Evolutionary conservation across 1,140 invertebrate genomes (phyloP).

Genomic region (Diabrotica virgifera): DNA sequence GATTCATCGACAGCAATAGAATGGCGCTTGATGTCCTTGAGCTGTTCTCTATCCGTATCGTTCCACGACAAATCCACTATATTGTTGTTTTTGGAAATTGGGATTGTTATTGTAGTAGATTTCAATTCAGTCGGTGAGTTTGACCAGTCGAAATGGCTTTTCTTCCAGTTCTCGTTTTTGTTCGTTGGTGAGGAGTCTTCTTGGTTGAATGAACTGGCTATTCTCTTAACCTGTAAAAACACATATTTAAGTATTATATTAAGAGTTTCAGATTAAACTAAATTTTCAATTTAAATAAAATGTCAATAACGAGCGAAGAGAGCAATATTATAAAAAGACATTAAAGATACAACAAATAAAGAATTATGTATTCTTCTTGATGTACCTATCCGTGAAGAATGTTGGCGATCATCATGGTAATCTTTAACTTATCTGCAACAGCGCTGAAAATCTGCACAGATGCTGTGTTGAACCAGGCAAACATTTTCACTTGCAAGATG

Average conservation of each 20-base stretch:
- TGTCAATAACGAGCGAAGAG: too few species aligned
- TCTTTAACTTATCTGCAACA: too few species aligned
- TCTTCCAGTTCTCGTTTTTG: slow-evolving; percentile 10
- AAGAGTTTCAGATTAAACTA: too few species aligned
- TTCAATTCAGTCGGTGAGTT: slow-evolving; percentile 29
- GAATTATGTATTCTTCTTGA: too few species aligned
- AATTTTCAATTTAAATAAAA: too few species aligned
- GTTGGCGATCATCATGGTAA: too few species aligned
- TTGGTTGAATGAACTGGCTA: slow-evolving; percentile 33
- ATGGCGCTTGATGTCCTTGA: slow-evolving; percentile 51
- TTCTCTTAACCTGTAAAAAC: slow-evolving; percentile 30
- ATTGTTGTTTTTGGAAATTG: slow-evolving; percentile 37
- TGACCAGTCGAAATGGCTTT: slow-evolving; percentile 10
- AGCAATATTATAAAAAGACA: too few species aligned
- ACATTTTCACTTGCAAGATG: too few species aligned
- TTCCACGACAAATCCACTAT: slow-evolving; percentile 33
- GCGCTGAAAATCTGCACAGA: too few species aligned
- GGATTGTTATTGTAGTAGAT: slow-evolving; percentile 42
- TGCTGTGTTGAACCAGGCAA: too few species aligned
- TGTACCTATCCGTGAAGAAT: too few species aligned
- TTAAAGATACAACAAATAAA: too few species aligned
- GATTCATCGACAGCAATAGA: slow-evolving; percentile 58
- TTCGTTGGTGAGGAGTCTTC: slow-evolving; percentile 21
- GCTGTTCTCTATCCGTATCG: slow-evolving; percentile 39
- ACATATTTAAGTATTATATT: background rate